Base-by-base conservation (phyloP, 2,888 invertebrate genomes). In the Heliconius cydno region DNA sequence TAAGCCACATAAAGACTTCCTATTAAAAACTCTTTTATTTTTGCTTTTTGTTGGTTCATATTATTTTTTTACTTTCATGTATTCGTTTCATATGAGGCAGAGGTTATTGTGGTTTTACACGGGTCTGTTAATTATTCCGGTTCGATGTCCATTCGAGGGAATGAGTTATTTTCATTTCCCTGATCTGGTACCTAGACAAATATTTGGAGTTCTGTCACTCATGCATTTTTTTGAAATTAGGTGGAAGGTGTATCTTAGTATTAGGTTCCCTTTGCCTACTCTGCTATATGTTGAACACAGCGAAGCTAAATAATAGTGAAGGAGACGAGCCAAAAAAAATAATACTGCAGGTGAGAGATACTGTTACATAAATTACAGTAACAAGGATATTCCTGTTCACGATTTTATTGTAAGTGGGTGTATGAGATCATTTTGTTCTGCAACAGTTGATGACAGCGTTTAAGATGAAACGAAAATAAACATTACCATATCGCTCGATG, bases 1-100 rank as follows among this genome's bases (percentile, higher is more conserved):
- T 73, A 73, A 73, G 72, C 72, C 72, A 30, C 72, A 73, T 73
- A 73, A 57, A 73, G 72, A 57, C 57, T 73, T 73, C 72, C 57
- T 73, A 73, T 73, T 73, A 73, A 73, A 73, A 72, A 34, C 34
- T 57, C 22, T 57, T 73, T 57, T 30, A 57, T 60, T 34, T 52
- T 34, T 57, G 72, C 13, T 30, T 30, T 68, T 3, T 57, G n/a
- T 73, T 30, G 30, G 57, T 57, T 57, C 28, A 28, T 52, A 52
- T 57, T 15, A 38, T 38, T 68, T 68, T n/a, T 68, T 68, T 41
- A 41, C 38, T 22, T 15, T 25, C 41, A 25, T 28, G 22, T n/a
- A n/a, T n/a, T n/a, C n/a, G 3, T 60, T 60, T 60, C 9, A 60
- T n/a, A 22, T 10, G 60, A 60, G 60, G 60, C 60, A 22, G n/a